Conservation (phyloP, 2,888 invertebrate species). For the Polyommatus iphigenia region DNA sequence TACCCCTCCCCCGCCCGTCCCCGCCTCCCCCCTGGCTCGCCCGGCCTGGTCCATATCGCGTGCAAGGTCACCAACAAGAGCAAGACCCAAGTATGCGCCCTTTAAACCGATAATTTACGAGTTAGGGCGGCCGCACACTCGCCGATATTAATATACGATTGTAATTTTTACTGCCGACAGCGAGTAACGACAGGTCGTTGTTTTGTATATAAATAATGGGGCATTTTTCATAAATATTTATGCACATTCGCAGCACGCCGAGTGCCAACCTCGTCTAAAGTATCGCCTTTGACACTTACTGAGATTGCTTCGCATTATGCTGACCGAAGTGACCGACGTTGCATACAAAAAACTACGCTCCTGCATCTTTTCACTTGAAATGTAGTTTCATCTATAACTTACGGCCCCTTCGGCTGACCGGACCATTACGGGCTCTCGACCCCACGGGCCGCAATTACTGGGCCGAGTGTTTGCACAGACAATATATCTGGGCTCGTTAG, state of each 20-base stretch:
- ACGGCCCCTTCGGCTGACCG: background rate
- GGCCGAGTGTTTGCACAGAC: conserved; percentile 2
- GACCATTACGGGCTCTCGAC: background rate
- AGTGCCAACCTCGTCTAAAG: background rate
- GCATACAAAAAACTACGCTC: background rate
- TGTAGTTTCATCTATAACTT: background rate
- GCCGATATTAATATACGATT: conserved; percentile 43
- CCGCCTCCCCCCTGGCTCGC: background rate
- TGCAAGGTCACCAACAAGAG: conserved; percentile 56
- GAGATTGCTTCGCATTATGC: background rate
- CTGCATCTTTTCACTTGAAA: background rate
- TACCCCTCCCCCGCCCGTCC: background rate
- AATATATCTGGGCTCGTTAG: conserved; percentile 20
- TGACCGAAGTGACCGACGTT: background rate
- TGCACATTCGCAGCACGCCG: conserved; percentile 7
- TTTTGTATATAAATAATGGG: conserved; percentile 6
- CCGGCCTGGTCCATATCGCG: conserved; percentile 51
- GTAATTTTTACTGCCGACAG: conserved; percentile 29
- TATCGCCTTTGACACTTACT: background rate
- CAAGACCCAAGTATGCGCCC: conserved; percentile 49
- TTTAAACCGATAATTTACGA: conserved; percentile 54
- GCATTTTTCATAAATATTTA: conserved; percentile 13
- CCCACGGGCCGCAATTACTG: background rate
- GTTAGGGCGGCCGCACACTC: conserved; percentile 39
- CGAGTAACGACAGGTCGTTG: conserved; percentile 18